Evolutionary conservation across 2,113 vertebrate genomes (phyloP), one percentile per base, ranked within the genome.

Genomic region (Leptodactylus fuscus): DNA sequence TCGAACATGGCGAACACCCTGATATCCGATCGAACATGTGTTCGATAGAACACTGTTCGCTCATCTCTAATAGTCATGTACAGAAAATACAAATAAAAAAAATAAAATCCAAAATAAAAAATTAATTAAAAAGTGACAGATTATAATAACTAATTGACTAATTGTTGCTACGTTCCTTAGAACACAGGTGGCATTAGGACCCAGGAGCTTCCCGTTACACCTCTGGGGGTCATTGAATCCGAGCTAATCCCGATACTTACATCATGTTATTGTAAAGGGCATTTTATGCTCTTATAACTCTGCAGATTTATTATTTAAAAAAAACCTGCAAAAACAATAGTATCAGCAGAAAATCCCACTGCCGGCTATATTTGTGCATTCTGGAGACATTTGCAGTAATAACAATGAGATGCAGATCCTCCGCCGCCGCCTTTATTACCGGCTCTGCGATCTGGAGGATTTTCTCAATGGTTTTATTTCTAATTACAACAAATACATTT

Each of bases 401-500:
- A 76, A 62, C 38, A 70, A 22, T 62, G 13, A 62, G 65, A 83
- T 62, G 41, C 38, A 44, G 51, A 62, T 62, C 36, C 70, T 62
- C 36, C 70, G 15, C 67, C 4, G 70, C 44, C 27, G 24, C 20
- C 46, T 48, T 71, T 55, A 69, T 51, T 36, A 82, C 32, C 22
- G 49, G 32, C 32, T 22, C 12, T 38, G 41, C 74, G 48, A 82
- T 58, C 48, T 53, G 38, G n/a, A 74, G 49, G 22, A 27, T 53
- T 58, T 18, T 44, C 46, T 51, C 81, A 51, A 20, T 51, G 18
- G 70, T 22, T 74, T 76, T 75, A 48, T 65, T 83, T 18, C 29
- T 75, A 62, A 76, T 83, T 75, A 83, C 71, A 74, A 62, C 53
- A 32, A 76, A 29, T 76, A 76, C 38, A 22, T 44, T 75, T 27